Conservation (phyloP, 1,140 invertebrate genomes). For the Drosophila auraria region DNA sequence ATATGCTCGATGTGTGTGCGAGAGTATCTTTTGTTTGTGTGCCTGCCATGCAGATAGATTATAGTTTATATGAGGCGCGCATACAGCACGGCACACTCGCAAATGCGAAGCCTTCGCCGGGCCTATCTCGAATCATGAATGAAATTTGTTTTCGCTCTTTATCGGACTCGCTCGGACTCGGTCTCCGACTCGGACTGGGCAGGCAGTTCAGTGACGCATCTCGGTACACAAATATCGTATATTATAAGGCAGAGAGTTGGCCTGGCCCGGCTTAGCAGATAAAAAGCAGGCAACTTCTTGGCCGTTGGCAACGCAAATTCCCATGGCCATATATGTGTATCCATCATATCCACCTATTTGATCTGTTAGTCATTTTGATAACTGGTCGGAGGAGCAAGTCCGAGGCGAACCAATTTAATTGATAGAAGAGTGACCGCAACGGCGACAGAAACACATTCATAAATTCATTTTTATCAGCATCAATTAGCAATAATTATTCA, state of each 20-base stretch:
- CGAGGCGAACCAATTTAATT: slow-evolving; percentile 67
- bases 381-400: slow-evolving; percentile 22
- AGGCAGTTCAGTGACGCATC: slow-evolving; percentile 41
- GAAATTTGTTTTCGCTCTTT: slow-evolving; percentile 48
- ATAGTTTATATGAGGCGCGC: slow-evolving; percentile 45
- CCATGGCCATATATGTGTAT: slow-evolving; percentile 36
- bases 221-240: slow-evolving; percentile 42
- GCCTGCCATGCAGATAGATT: slow-evolving; percentile 46
- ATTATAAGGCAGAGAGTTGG: slow-evolving; percentile 16
- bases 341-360: slow-evolving; percentile 21
- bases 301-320: slow-evolving; percentile 48
- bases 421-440: slow-evolving; percentile 59
- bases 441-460: slow-evolving; percentile 58
- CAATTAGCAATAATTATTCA: slow-evolving; percentile 82
- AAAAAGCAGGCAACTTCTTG: slow-evolving; percentile 26
- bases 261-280: slow-evolving; percentile 6
- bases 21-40: slow-evolving; percentile 75
- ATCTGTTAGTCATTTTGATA: slow-evolving; percentile 16
- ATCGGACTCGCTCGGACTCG: slow-evolving; percentile 6
- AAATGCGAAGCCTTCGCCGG: slow-evolving; percentile 33
- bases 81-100: slow-evolving; percentile 29
- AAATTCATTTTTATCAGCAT: slow-evolving; percentile 81
- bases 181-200: slow-evolving; percentile 2
- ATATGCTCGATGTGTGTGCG: slow-evolving; percentile 68
- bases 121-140: slow-evolving; percentile 51